Percentiles rank a stretch among this genome's conserved stretches.
Conservation (phyloP, 2,888 invertebrate genomes). For the Limnephilus auricula region DNA sequence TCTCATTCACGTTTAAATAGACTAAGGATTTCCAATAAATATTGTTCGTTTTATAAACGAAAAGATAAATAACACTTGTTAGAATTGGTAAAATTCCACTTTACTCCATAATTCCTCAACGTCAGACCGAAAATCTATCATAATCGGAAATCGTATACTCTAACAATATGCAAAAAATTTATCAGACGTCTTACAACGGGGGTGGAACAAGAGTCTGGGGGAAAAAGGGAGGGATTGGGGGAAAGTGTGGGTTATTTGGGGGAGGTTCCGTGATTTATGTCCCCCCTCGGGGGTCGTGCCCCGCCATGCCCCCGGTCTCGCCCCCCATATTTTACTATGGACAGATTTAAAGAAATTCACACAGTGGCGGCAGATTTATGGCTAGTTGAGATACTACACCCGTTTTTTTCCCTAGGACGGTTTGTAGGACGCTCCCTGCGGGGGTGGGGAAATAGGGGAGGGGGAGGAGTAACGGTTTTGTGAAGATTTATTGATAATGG, state of each 20-base stretch:
- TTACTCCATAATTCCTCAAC: conserved; percentile 44
- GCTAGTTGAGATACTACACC: conserved; percentile 62
- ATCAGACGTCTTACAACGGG: conserved; percentile 54
- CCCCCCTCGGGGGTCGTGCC: conserved; percentile 54
- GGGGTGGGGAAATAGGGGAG: background rate
- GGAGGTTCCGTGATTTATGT: conserved; percentile 58
- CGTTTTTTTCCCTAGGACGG: conserved; percentile 46
- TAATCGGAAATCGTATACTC: conserved; percentile 51
- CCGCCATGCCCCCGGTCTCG: conserved; percentile 58
- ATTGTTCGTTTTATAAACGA: background rate
- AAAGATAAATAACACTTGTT: background rate
- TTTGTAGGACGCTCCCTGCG: conserved; percentile 50
- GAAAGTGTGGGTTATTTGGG: conserved; percentile 28
- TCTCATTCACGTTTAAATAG: background rate
- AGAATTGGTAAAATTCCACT: conserved; percentile 16
- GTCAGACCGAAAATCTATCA: conserved; percentile 50
- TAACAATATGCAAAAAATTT: conserved; percentile 58
- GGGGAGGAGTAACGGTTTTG: conserved; percentile 23
- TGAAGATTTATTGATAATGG: conserved; percentile 20
- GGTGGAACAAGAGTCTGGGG: conserved; percentile 47
- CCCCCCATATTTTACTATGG: conserved; percentile 66
- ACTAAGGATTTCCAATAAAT: background rate
- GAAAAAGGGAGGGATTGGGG: conserved; percentile 28
- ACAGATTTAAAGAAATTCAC: conserved; percentile 67
- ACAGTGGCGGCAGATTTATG: conserved; percentile 65